Percentiles rank a stretch among this genome's conserved stretches.
Conservation (phyloP, 2,888 invertebrate species). For the Drosophila melanosoma region DNA sequence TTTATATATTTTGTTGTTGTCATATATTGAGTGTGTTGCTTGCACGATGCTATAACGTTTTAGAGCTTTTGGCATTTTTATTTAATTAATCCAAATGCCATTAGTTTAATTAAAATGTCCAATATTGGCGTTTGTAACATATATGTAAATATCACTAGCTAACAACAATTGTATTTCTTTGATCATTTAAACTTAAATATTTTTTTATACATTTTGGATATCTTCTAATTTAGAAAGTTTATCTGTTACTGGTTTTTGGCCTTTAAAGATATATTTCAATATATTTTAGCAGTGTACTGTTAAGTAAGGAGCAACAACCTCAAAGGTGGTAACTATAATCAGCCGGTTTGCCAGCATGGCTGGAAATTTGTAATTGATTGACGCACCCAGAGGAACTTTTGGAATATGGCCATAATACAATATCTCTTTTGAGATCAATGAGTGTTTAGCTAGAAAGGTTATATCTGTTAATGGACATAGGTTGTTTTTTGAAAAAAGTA, state of each 20-base stretch:
- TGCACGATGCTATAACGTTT: constrained; percentile 35
- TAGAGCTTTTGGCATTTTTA: constrained; percentile 52
- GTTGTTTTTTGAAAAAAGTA: not conserved
- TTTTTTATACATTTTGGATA: not conserved
- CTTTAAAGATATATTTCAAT: not conserved
- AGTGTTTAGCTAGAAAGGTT: no score
- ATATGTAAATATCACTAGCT: constrained; percentile 36
- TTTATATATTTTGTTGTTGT: constrained; percentile 10
- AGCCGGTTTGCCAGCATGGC: not conserved
- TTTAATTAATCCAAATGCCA: constrained; percentile 71
- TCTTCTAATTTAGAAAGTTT: not conserved
- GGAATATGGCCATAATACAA: not conserved
- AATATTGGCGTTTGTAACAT: constrained; percentile 52
- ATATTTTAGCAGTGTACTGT: not conserved
- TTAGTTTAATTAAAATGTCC: constrained; percentile 66
- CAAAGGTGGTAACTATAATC: not conserved
- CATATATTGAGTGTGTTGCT: constrained; percentile 42
- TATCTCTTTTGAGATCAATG: not conserved
- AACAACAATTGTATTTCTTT: not conserved
- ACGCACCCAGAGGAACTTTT: not conserved
- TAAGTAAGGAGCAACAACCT: not conserved
- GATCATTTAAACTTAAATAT: not conserved
- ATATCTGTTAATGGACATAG: not conserved
- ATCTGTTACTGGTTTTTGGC: no score
- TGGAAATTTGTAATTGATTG: not conserved